Percentiles rank a stretch among this genome's conserved stretches.
Conservation (phyloP, 2,888 invertebrate species). For the Coelogynopora nodosa region DNA sequence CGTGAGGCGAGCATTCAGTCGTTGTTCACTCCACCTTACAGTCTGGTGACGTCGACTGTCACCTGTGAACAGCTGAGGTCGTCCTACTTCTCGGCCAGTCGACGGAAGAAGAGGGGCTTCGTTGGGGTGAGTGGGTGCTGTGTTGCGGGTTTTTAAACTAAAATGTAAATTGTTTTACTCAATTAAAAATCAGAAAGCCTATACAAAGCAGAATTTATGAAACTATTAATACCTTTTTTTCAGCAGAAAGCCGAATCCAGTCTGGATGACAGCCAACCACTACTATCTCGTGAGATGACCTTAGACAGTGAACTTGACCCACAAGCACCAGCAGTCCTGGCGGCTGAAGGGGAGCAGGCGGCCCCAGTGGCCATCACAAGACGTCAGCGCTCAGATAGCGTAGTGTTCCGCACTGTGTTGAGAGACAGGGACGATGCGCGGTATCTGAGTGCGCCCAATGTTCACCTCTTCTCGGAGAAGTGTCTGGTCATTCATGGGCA, state of each 20-base stretch:
- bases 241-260: background rate
- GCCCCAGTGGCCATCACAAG: too few species aligned
- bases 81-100: background rate
- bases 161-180: background rate
- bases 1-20: background rate
- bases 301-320: too few species aligned
- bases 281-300: too few species aligned
- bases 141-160: too few species aligned
- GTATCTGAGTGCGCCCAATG: slow-evolving; percentile 32
- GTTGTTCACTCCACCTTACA: background rate
- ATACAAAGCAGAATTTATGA: background rate
- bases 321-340: too few species aligned
- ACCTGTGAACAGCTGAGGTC: background rate
- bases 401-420: background rate
- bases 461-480: slow-evolving; percentile 12
- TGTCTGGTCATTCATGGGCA: slow-evolving; percentile 34
- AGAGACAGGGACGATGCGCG: background rate
- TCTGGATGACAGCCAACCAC: background rate
- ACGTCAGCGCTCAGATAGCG: too few species aligned
- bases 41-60: background rate
- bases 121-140: background rate
- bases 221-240: background rate
- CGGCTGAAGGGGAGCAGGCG: too few species aligned
- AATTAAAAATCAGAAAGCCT: background rate
- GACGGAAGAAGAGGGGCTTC: background rate